Conservation (phyloP, 2,113 vertebrate species). For the Gorsachius goisagi region DNA sequence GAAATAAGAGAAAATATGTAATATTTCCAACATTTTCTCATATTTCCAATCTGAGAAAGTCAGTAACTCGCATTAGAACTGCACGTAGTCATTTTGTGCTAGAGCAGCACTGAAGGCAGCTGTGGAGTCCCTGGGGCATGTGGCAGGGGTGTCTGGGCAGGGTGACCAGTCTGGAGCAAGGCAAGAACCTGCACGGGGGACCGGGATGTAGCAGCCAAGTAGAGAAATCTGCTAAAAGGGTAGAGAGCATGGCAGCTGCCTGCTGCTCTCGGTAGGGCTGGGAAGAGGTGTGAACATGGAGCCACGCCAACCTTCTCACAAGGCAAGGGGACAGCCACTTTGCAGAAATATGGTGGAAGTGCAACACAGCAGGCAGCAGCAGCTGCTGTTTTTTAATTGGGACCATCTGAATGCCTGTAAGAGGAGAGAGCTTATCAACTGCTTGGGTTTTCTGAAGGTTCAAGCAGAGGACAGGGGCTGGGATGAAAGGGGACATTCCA, state of each 20-base stretch:
- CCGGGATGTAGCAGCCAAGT: rapidly evolving
- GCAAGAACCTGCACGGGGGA: neutral
- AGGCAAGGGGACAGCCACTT: neutral
- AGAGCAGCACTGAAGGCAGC: neutral
- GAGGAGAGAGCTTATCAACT: neutral
- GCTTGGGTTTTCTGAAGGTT: neutral
- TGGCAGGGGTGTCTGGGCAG: neutral
- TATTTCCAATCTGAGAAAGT: neutral
- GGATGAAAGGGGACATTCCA: neutral
- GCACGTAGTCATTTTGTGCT: neutral
- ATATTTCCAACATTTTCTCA: neutral
- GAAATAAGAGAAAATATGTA: neutral
- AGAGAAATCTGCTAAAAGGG: neutral
- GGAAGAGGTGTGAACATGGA: neutral
- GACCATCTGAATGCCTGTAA: neutral
- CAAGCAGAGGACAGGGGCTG: neutral
- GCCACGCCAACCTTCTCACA: neutral
- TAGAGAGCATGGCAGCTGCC: rapidly evolving
- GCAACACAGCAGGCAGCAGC: neutral
- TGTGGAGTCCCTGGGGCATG: neutral
- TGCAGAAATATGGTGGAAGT: neutral
- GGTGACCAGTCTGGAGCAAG: neutral
- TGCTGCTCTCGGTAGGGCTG: rapidly evolving
- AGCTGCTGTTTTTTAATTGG: neutral
- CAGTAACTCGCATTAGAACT: neutral